Evolutionary conservation across 2,797 vertebrate species (phyloP).

Genomic region (Crocodylus rhombifer): DNA sequence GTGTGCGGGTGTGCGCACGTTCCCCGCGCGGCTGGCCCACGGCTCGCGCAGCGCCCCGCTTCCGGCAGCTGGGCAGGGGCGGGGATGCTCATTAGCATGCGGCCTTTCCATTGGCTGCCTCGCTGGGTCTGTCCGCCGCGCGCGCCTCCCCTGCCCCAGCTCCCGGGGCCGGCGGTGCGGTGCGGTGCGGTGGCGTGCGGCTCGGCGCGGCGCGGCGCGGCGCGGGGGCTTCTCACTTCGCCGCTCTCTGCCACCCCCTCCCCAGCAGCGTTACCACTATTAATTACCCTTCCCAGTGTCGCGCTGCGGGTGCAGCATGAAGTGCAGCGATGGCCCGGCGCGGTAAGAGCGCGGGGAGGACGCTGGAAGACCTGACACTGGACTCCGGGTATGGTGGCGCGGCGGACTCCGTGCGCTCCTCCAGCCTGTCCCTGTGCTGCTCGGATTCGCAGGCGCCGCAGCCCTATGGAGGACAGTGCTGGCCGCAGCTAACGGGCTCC

Average conservation of each 20-base stretch:
- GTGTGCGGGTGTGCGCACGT: too few relatives aligned
- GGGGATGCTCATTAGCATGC: neutral
- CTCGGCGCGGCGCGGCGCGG: too few relatives aligned
- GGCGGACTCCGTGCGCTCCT: constrained; percentile 97
- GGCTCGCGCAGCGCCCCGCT: neutral
- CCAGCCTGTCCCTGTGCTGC: constrained; percentile 96
- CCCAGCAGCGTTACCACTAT: neutral
- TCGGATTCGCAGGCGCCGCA: constrained; percentile 91
- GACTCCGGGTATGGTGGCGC: constrained; percentile 99
- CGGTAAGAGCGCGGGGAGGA: constrained; percentile 93
- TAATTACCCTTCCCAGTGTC: constrained; percentile 54
- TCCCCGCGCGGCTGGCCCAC: neutral
- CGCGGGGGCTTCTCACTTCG: neutral
- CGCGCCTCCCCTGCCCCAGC: too few relatives aligned
- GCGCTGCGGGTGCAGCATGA: constrained; percentile 90
- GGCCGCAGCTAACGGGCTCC: constrained; percentile 92
- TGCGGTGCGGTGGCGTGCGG: constrained; percentile 56
- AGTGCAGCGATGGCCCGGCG: constrained; percentile 94
- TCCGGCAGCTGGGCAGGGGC: neutral
- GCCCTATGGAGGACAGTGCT: constrained; percentile 90
- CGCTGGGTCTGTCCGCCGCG: constrained; percentile 25
- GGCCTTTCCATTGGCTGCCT: neutral
- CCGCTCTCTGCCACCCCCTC: neutral
- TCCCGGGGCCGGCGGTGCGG: constrained; percentile 32
- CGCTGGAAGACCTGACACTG: constrained; percentile 98